Percentiles rank a stretch among this genome's conserved stretches.
phyloP scores from a whole-genome alignment of 1,140 invertebrate species.

The Drosophila novamexicana region DNA sequence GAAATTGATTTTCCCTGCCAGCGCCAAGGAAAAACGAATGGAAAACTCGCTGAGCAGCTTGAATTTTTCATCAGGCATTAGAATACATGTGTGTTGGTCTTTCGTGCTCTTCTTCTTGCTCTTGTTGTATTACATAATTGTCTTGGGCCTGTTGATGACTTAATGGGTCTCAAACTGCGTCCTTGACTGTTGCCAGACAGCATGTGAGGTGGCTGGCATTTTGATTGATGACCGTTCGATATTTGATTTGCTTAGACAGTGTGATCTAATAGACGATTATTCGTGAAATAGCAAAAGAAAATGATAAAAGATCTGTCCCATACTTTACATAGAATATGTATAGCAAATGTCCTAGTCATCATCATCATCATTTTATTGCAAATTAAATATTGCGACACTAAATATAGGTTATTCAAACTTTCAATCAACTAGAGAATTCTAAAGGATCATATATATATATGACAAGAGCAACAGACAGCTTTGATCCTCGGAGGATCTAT shows the following conservation, averaged over 20 bases:
- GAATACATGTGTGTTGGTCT: conserved; percentile 11
- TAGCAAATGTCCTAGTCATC: neutral
- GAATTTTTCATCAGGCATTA: conserved; percentile 6
- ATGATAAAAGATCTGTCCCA: neutral
- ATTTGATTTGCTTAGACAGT: conserved; percentile 25
- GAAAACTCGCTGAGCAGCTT: conserved; percentile 5
- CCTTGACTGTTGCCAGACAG: conserved; percentile 19
- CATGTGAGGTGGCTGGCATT: conserved; percentile 6
- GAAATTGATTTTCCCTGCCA: conserved; percentile 52
- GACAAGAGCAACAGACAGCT: no score
- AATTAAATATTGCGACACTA: no score
- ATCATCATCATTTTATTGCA: no score
- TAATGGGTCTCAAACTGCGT: conserved; percentile 41
- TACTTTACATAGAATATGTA: no score
- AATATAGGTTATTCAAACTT: no score
- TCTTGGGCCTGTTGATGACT: conserved; percentile 50
- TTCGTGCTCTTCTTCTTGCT: conserved; percentile 2
- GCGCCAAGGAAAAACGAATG: neutral
- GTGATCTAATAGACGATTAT: conserved; percentile 10
- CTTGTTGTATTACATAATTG: conserved; percentile 47
- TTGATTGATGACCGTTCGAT: conserved; percentile 44
- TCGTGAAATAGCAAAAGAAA: neutral
- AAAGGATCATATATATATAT: no score
- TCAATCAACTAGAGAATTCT: no score
- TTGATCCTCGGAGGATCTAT: no score